Percentiles rank a stretch among this genome's conserved stretches.
Evolutionary conservation across 2,797 vertebrate genomes (phyloP).

Genomic region (Catostomus latipinnis): DNA sequence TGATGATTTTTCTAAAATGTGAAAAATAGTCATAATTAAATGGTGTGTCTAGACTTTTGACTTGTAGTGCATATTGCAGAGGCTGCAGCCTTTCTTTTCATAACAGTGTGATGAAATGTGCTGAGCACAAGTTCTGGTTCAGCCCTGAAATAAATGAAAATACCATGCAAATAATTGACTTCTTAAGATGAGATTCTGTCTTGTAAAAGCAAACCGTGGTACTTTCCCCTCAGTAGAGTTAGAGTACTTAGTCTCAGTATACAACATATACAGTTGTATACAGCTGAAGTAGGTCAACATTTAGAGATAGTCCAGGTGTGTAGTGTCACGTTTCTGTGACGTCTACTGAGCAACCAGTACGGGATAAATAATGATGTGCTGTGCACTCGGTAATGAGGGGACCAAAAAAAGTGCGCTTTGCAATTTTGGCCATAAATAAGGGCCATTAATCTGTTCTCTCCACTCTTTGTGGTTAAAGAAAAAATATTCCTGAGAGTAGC

Average conservation of each 20-base stretch:
- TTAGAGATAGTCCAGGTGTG: constrained; percentile 28
- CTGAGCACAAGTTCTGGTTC: neutral
- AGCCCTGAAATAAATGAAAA: neutral
- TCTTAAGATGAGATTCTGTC: neutral
- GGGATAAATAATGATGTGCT: constrained; percentile 24
- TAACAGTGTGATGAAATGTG: neutral
- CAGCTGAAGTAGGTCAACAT: constrained; percentile 7
- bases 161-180: neutral
- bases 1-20: too few species aligned
- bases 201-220: neutral
- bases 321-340: neutral
- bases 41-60: too few species aligned
- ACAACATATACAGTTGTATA: neutral
- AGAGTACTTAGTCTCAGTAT: too few species aligned
- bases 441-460: constrained; percentile 40
- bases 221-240: neutral
- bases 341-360: constrained; percentile 2
- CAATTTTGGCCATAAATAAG: constrained; percentile 54
- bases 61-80: too few species aligned
- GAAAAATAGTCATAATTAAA: too few species aligned
- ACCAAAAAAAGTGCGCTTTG: constrained; percentile 1
- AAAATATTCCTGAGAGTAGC: constrained; percentile 46
- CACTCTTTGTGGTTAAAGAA: constrained; percentile 8
- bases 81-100: neutral
- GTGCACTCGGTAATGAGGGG: constrained; percentile 22